These are phyloP conservation scores for Aradophagus sp. DNA, from an alignment of 1,140 invertebrate species.

Conservation along the genomic window DNA sequence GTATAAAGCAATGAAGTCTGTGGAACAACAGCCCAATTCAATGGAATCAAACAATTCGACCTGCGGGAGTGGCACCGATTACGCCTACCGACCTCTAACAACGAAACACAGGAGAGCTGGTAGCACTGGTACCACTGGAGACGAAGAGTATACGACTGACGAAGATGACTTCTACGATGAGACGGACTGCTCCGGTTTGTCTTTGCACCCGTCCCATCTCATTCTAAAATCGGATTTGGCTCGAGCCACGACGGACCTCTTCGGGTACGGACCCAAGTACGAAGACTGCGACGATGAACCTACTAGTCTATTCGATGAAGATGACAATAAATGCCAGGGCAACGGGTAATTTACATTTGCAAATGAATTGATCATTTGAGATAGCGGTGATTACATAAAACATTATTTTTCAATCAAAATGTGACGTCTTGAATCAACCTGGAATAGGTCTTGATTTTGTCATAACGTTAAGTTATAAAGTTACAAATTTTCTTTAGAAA, in stretches of 20 bases:
- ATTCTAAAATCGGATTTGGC: constrained; percentile 69
- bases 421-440: no score
- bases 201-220: constrained; percentile 62
- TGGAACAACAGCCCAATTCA: constrained; percentile 65
- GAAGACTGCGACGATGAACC: constrained; percentile 64
- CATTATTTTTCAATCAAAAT: no score
- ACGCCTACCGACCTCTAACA: constrained; percentile 69
- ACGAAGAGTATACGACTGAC: constrained; percentile 77
- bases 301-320: constrained; percentile 70
- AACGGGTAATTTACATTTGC: no score
- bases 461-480: no score
- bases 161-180: constrained; percentile 76
- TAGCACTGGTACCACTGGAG: constrained; percentile 76
- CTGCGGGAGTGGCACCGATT: constrained; percentile 64
- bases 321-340: constrained; percentile 62
- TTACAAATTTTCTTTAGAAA: no score
- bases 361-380: no score
- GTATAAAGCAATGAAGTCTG: constrained; percentile 62
- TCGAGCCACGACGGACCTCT: constrained; percentile 69
- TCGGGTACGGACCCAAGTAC: constrained; percentile 62
- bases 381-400: no score
- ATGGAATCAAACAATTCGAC: constrained; percentile 68
- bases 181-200: constrained; percentile 64
- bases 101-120: constrained; percentile 74
- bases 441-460: no score